Conservation (phyloP, 2,113 vertebrate species). For the Lichenostomus cassidix region DNA sequence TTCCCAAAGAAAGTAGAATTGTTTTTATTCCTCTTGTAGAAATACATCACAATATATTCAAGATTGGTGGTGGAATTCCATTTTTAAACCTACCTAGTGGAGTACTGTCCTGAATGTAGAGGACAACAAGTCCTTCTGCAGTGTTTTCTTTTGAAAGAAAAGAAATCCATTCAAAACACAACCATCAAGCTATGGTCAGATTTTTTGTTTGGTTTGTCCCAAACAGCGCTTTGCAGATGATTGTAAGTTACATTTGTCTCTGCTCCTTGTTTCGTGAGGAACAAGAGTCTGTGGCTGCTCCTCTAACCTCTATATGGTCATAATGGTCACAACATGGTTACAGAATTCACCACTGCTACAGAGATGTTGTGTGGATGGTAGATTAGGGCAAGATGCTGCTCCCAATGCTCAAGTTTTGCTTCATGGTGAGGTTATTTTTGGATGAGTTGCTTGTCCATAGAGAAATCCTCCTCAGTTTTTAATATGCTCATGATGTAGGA, state of each 20-base stretch:
- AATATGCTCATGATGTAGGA: background rate
- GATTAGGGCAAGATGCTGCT: background rate
- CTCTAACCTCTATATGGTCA: background rate
- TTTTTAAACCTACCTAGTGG: background rate
- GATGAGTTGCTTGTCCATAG: background rate
- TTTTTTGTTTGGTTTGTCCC: background rate
- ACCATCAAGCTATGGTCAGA: background rate
- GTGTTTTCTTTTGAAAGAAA: background rate
- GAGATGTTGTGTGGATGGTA: background rate
- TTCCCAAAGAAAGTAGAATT: background rate
- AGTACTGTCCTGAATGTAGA: background rate
- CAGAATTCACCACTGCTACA: background rate
- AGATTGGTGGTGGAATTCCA: background rate
- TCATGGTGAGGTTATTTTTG: background rate
- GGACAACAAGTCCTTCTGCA: background rate
- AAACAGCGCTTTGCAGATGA: background rate
- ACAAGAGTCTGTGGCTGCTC: background rate
- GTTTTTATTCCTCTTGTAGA: background rate
- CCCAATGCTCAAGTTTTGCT: background rate
- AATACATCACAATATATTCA: background rate
- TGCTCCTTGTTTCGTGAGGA: background rate
- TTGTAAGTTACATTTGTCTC: background rate
- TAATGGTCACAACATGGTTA: background rate
- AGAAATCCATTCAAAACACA: background rate
- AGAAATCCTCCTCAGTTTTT: background rate